Conservation (phyloP, 2,113 vertebrate genomes). For the Tragelaphus imberbis region DNA sequence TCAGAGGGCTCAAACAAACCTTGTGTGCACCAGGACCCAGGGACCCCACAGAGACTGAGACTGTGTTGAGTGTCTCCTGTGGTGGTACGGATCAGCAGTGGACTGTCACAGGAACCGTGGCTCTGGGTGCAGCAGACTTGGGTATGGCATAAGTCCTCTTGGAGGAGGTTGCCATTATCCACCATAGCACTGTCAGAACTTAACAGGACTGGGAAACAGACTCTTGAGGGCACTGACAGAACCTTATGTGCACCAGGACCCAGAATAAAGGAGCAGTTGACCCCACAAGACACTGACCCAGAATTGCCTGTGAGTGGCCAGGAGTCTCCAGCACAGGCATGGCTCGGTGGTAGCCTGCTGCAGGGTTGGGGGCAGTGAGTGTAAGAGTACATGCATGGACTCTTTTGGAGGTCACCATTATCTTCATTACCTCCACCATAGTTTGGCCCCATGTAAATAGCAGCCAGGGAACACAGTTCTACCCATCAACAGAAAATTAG, state of each 20-base stretch:
- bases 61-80: not conserved
- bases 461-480: not conserved
- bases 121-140: not conserved
- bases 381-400: not conserved
- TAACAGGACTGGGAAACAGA: not conserved
- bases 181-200: not conserved
- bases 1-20: not conserved
- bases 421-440: not conserved
- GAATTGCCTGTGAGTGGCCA: not conserved
- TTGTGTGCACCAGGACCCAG: not conserved
- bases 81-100: fast-evolving
- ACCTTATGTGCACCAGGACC: not conserved
- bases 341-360: not conserved
- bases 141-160: not conserved
- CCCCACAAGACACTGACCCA: not conserved
- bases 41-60: not conserved
- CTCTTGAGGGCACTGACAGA: not conserved
- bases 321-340: not conserved
- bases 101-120: not conserved
- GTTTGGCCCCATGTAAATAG: not conserved
- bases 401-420: not conserved
- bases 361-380: not conserved
- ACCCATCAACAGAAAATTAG: not conserved
- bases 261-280: not conserved
- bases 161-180: not conserved